Percentiles rank a stretch among this genome's conserved stretches.
phyloP scores from a whole-genome alignment of 2,888 invertebrate species.

The Limnephilus lunatus region DNA sequence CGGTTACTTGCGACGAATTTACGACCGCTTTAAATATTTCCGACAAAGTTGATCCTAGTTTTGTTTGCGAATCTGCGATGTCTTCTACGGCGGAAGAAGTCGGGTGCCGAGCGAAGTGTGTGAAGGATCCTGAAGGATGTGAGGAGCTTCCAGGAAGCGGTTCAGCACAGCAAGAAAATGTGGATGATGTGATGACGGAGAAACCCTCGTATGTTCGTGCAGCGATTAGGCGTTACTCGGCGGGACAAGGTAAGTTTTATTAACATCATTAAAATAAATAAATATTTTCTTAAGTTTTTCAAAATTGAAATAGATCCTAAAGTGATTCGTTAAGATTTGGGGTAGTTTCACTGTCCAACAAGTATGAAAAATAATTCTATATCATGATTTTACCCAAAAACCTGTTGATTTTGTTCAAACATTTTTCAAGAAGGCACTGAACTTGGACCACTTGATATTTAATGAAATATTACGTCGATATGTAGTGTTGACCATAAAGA shows the following conservation, averaged over 20 bases:
- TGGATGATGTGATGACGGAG: slow-evolving; percentile 27
- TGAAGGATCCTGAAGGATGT: slow-evolving; percentile 25
- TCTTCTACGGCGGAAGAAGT: slow-evolving; percentile 43
- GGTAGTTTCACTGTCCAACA: background rate
- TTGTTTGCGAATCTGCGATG: background rate
- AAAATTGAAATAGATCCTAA: background rate
- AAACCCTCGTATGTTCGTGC: slow-evolving; percentile 51
- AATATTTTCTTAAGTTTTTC: background rate
- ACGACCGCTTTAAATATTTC: slow-evolving; percentile 2
- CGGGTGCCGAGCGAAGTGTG: slow-evolving; percentile 43
- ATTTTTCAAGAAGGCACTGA: background rate
- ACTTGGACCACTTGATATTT: background rate
- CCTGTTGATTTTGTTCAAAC: background rate
- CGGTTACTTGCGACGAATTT: slow-evolving; percentile 20
- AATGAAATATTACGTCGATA: background rate
- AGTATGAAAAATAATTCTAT: background rate
- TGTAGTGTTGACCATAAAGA: background rate
- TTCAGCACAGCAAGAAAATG: slow-evolving; percentile 8
- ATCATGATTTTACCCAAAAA: background rate
- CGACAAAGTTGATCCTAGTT: background rate
- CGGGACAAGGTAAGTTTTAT: slow-evolving; percentile 51
- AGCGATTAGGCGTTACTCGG: slow-evolving; percentile 51
- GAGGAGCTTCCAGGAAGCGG: slow-evolving; percentile 15
- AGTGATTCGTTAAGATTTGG: background rate
- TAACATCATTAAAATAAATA: background rate